Conservation (phyloP, 2,797 vertebrate genomes). For the Heteromormyrus szaboi region DNA sequence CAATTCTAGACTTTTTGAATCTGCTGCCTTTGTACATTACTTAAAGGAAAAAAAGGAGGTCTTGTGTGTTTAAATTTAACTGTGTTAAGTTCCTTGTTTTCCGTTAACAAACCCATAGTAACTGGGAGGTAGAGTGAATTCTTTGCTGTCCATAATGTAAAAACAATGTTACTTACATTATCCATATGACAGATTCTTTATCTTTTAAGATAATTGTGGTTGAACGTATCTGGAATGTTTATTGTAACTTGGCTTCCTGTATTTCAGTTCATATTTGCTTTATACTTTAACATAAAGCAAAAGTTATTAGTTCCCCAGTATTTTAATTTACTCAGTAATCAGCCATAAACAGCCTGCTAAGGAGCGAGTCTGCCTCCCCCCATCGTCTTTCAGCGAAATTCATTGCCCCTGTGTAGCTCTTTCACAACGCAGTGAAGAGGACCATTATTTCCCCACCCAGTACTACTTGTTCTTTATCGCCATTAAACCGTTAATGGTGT, state of each 20-base stretch:
- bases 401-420: background rate
- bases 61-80: background rate
- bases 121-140: background rate
- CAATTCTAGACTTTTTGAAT: background rate
- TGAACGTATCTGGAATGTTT: constrained; percentile 8
- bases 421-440: background rate
- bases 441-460: background rate
- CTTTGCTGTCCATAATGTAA: constrained; percentile 5
- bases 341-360: background rate
- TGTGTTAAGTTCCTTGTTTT: background rate
- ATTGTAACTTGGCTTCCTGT: background rate
- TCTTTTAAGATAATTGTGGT: constrained; percentile 4
- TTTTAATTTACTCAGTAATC: background rate
- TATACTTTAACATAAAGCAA: background rate
- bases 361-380: background rate
- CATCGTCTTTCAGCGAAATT: background rate
- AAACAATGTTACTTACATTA: background rate
- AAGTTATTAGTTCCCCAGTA: background rate
- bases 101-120: constrained; percentile 5
- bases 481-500: background rate
- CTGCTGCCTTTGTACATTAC: constrained; percentile 2
- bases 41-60: background rate
- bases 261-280: constrained; percentile 2
- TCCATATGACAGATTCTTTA: background rate
- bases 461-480: background rate